phyloP scores from a whole-genome alignment of 2,113 vertebrate genomes.

The Cyprinodon tularosa region DNA sequence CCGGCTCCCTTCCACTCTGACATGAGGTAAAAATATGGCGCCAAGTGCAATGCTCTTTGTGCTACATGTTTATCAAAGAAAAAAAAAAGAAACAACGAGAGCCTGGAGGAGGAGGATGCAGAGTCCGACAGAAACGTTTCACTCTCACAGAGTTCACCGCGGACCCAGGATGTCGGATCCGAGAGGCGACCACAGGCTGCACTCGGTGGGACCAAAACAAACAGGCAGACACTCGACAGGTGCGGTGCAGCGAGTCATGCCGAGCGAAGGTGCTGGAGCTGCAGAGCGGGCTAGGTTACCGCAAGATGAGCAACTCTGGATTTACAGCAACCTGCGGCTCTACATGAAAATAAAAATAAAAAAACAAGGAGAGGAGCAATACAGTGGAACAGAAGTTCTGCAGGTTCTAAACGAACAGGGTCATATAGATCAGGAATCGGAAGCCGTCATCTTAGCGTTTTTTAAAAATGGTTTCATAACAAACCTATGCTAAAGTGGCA shows the following conservation, averaged over 20 bases:
- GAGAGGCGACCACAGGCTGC: constrained; percentile 28
- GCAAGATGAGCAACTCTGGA: too few relatives aligned
- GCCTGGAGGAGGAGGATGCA: not conserved
- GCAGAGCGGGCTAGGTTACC: not conserved
- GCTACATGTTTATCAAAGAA: constrained; percentile 79
- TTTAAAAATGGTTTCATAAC: too few relatives aligned
- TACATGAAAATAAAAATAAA: too few relatives aligned
- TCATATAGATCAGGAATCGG: not conserved
- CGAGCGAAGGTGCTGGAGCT: not conserved
- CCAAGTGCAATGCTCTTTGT: constrained; percentile 94
- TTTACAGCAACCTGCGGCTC: too few relatives aligned
- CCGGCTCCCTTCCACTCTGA: constrained; percentile 80
- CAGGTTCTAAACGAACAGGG: too few relatives aligned
- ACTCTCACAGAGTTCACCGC: not conserved
- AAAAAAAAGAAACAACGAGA: not conserved
- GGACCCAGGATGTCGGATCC: not conserved
- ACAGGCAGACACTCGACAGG: not conserved
- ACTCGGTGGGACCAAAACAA: constrained; percentile 41
- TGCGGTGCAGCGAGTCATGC: too few relatives aligned
- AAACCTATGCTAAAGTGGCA: too few relatives aligned
- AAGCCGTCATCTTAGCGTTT: too few relatives aligned
- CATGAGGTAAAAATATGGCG: constrained; percentile 94
- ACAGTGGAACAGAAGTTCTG: not conserved
- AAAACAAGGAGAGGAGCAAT: not conserved
- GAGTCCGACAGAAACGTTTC: not conserved